phyloP scores from a whole-genome alignment of 2,113 vertebrate species.

The Phrynocephalus versicolor region DNA sequence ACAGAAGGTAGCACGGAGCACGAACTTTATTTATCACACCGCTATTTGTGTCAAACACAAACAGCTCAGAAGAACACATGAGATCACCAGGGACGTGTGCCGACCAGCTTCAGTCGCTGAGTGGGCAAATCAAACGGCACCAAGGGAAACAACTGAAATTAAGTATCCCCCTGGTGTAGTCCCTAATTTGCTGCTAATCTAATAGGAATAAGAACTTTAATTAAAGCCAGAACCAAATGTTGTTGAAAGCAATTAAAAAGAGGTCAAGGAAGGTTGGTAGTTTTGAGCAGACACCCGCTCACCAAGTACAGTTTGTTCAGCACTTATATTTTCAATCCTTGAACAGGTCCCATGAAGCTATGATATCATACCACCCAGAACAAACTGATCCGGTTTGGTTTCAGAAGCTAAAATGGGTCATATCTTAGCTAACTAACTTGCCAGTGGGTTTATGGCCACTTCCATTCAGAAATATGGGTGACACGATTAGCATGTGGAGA shows the following conservation, averaged over 20 bases:
- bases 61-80: background rate
- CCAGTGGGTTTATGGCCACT: no score
- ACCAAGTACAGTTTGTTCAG: background rate
- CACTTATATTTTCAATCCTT: background rate
- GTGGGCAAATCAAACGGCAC: background rate
- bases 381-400: no score
- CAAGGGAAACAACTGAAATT: background rate
- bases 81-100: background rate
- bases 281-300: background rate
- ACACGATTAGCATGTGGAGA: background rate
- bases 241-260: background rate
- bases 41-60: background rate
- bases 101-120: background rate
- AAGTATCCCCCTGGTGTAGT: conserved; percentile 28
- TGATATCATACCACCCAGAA: no score
- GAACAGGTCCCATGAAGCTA: background rate
- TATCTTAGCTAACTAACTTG: no score
- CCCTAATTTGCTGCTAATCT: conserved; percentile 6
- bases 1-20: background rate
- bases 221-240: background rate
- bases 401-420: no score
- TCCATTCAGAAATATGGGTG: no score
- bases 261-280: background rate
- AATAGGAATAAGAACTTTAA: background rate
- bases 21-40: background rate